A percentile compares a stretch with the other conserved stretches of the same genome.
These are phyloP conservation scores for Huso huso DNA, from an alignment of 2,797 vertebrate species.

Conservation along the genomic window DNA sequence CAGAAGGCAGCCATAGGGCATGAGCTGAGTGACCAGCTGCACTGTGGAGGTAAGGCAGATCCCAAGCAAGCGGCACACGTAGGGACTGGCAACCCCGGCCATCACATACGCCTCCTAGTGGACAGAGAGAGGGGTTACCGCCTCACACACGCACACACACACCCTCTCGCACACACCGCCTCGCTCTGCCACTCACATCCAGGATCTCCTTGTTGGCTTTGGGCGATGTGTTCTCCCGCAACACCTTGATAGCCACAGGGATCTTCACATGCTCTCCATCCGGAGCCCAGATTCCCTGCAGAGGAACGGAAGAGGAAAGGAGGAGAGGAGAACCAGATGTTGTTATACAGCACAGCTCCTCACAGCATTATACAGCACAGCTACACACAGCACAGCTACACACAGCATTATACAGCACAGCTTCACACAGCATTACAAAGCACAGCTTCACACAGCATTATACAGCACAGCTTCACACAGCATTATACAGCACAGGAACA, in stretches of 20 bases:
- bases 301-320: neutral
- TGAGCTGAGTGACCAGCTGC: constrained; percentile 95
- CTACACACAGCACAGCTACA: no score
- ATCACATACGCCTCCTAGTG: constrained; percentile 92
- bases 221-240: constrained; percentile 90
- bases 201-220: constrained; percentile 98
- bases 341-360: no score
- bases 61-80: constrained; percentile 88
- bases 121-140: neutral
- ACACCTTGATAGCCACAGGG: constrained; percentile 93
- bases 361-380: no score
- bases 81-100: constrained; percentile 86
- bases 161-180: no score
- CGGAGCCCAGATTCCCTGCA: constrained; percentile 88
- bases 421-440: no score
- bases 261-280: constrained; percentile 92
- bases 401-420: no score
- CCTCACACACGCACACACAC: no score
- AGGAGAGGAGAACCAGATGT: no score
- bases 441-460: no score
- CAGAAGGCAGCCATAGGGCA: constrained; percentile 96
- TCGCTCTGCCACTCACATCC: constrained; percentile 64
- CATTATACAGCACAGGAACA: no score
- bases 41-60: constrained; percentile 95
- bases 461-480: no score